Base-by-base conservation (phyloP, 2,113 vertebrate species). In the Puma concolor region DNA sequence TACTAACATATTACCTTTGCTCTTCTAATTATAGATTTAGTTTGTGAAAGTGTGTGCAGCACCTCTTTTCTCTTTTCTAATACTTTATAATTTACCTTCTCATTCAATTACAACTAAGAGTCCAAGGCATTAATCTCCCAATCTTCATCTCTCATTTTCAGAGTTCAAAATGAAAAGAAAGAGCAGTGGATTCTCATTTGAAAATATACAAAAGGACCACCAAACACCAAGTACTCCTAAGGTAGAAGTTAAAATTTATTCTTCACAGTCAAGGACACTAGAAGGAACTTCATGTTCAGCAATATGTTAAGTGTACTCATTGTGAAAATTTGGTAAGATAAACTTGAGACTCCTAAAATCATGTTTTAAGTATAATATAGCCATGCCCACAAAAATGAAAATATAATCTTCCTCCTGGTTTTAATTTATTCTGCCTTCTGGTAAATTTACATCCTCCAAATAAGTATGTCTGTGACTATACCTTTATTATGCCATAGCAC, bases 101-200 rank as follows among this genome's bases (percentile, higher is more conserved):
- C 57, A 96, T 89, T 76, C 50, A 97, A 44, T 83, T 77, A 84
- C 19, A 96, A 63, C 31, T 86, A 88, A 72, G 29, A 82, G 41
- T 66, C 29, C 38, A 92, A 86, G 7, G n/a, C 50, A 97, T 74
- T 97, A 48, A 86, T 80, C 48, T 92, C 64, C 89, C 95, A 92
- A 92, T 31, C 80, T 87, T 38, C 38, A 66, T 41, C 57, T 85
- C 1, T 89, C 17, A 90, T 64, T 82, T 92, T 97, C n/a, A 94
- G 3, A 95, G n/a, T 14, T 92, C 67, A 19, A 92, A 95, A 96
- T 7, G 48, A 76, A 48, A 91, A 82, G 11, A 64, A 44, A 12
- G 15, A 2, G 33, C n/a, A 25, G n/a, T 60, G 17, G 41, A 76
- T 41, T 93, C 63, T 80, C 77, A 91, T 31, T 81, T 79, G 38